Percentiles rank a stretch among this genome's conserved stretches.
Evolutionary conservation across 1,140 invertebrate species (phyloP).

Genomic region (Aphis gossypii): DNA sequence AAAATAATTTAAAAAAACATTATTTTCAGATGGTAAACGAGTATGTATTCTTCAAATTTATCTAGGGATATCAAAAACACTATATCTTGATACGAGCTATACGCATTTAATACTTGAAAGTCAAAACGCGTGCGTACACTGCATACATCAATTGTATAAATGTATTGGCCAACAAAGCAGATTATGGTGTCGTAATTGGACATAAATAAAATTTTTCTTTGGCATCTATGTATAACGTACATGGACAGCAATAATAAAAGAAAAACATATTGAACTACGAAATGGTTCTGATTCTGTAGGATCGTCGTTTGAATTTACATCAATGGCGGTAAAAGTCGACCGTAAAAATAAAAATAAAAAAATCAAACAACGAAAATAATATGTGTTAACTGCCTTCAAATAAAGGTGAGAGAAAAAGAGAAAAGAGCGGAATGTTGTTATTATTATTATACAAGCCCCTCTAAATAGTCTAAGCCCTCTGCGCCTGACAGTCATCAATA

Average conservation of each 20-base stretch:
- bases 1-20: neutral
- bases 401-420: neutral
- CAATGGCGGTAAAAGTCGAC: neutral
- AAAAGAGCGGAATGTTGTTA: neutral
- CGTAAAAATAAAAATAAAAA: neutral
- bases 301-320: neutral
- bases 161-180: neutral
- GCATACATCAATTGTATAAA: conserved; percentile 36
- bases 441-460: neutral
- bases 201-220: conserved; percentile 40
- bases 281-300: neutral
- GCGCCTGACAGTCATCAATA: neutral
- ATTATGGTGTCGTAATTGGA: conserved; percentile 14
- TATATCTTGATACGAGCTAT: neutral
- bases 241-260: neutral
- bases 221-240: neutral
- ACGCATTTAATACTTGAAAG: conserved; percentile 2
- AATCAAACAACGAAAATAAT: neutral
- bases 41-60: neutral
- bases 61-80: conserved; percentile 7
- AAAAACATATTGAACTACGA: neutral
- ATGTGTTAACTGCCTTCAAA: neutral
- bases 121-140: neutral
- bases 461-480: neutral
- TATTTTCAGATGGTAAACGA: neutral